phyloP scores from a whole-genome alignment of 2,113 vertebrate genomes.

The Clupea harengus region DNA sequence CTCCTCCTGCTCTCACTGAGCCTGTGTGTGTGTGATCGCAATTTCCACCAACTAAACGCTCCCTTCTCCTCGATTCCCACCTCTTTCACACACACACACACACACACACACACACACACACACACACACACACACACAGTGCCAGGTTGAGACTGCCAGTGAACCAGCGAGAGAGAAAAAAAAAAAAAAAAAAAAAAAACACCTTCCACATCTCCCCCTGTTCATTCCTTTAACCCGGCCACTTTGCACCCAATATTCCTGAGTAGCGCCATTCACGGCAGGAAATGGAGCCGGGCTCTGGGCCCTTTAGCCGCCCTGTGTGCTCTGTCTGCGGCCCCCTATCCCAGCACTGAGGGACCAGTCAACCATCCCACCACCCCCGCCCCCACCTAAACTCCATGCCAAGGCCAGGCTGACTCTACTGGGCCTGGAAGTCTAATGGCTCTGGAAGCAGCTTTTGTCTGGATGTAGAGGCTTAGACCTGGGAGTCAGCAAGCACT shows the following conservation, averaged over 20 bases:
- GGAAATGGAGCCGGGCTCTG: conserved; percentile 2
- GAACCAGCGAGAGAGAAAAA: neutral
- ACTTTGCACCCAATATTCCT: conserved; percentile 29
- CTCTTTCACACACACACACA: neutral
- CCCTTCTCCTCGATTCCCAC: neutral
- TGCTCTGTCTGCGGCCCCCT: neutral
- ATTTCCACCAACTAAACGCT: conserved; percentile 9
- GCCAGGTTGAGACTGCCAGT: conserved; percentile 20
- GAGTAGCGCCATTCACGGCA: conserved; percentile 22
- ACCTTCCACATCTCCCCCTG: neutral
- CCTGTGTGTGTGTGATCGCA: neutral
- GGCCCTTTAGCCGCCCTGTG: neutral
- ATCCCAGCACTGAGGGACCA: neutral
- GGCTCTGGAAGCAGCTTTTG: conserved; percentile 55
- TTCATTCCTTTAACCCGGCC: neutral
- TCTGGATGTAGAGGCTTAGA: conserved; percentile 63
- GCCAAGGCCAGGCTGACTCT: neutral
- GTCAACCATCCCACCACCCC: neutral
- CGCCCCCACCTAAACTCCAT: neutral
- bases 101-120: neutral
- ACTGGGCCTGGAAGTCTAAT: conserved; percentile 17
- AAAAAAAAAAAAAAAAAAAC: neutral
- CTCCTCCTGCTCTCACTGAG: conserved; percentile 24
- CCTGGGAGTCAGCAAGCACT: conserved; percentile 35
- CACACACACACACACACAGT: conserved; percentile 3